phyloP scores from a whole-genome alignment of 2,797 vertebrate species.

The Pterois miles region DNA sequence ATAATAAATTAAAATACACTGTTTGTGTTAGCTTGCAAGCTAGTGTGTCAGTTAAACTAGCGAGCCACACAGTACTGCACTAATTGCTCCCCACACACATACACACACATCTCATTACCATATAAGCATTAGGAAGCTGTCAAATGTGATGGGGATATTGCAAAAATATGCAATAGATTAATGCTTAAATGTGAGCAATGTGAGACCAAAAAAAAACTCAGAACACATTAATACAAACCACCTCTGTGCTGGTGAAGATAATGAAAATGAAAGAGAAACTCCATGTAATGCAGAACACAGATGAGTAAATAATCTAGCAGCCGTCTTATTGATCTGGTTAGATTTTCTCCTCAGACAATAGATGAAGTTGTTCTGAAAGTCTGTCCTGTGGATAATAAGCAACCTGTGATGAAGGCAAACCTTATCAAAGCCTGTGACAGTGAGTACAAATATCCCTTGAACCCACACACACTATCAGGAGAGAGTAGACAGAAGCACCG shows the following conservation, averaged over 20 bases:
- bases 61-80: neutral
- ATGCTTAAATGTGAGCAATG: neutral
- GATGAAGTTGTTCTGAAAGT: slow-evolving; percentile 12
- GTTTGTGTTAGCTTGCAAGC: no score
- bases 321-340: slow-evolving; percentile 17
- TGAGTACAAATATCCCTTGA: slow-evolving; percentile 31
- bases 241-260: neutral
- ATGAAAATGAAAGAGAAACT: slow-evolving; percentile 3
- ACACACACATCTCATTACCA: neutral
- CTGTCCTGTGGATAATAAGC: slow-evolving; percentile 40
- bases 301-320: slow-evolving; percentile 14
- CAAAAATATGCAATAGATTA: neutral
- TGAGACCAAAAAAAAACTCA: neutral
- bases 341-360: slow-evolving; percentile 17
- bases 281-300: neutral
- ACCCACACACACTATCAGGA: slow-evolving; percentile 7
- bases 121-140: neutral
- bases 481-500: slow-evolving; percentile 1
- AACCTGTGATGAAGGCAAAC: slow-evolving; percentile 38
- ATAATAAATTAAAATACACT: no score
- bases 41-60: no score
- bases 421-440: slow-evolving; percentile 29
- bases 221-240: neutral
- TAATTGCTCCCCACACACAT: neutral
- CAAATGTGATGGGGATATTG: neutral